phyloP scores from a whole-genome alignment of 2,888 invertebrate species.

The Philereme vetulata region DNA sequence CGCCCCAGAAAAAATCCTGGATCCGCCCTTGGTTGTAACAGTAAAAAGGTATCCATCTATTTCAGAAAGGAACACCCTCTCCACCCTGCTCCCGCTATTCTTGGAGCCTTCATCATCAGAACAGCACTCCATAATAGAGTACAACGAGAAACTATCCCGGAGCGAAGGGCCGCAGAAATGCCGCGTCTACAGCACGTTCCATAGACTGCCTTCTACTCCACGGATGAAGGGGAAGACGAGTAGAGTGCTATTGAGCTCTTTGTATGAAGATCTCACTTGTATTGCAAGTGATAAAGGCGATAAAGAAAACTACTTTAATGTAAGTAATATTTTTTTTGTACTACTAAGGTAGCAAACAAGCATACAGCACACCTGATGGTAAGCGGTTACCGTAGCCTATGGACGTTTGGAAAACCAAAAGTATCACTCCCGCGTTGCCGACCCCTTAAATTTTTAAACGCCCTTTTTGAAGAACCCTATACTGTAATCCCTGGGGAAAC shows the following conservation, averaged over 20 bases:
- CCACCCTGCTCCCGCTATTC: slow-evolving; percentile 54
- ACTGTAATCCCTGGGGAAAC: too few relatives aligned
- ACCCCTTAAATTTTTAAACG: too few relatives aligned
- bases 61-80: slow-evolving; percentile 55
- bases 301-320: slow-evolving; percentile 53
- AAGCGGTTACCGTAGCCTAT: too few relatives aligned
- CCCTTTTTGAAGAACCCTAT: too few relatives aligned
- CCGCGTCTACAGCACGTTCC: slow-evolving; percentile 63
- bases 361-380: too few relatives aligned
- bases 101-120: slow-evolving; percentile 51
- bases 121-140: slow-evolving; percentile 58
- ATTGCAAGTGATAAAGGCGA: slow-evolving; percentile 47
- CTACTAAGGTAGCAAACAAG: too few relatives aligned
- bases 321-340: slow-evolving; percentile 43
- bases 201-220: slow-evolving; percentile 53
- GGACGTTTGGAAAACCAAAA: too few relatives aligned
- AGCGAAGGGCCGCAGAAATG: slow-evolving; percentile 56
- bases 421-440: too few relatives aligned
- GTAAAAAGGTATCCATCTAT: neutral
- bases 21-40: too few relatives aligned
- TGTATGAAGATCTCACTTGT: slow-evolving; percentile 58
- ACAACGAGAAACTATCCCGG: slow-evolving; percentile 64
- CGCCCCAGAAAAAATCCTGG: too few relatives aligned
- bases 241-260: slow-evolving; percentile 42
- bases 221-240: slow-evolving; percentile 28